phyloP scores from a whole-genome alignment of 2,888 invertebrate genomes.

The Gari tellinella region DNA sequence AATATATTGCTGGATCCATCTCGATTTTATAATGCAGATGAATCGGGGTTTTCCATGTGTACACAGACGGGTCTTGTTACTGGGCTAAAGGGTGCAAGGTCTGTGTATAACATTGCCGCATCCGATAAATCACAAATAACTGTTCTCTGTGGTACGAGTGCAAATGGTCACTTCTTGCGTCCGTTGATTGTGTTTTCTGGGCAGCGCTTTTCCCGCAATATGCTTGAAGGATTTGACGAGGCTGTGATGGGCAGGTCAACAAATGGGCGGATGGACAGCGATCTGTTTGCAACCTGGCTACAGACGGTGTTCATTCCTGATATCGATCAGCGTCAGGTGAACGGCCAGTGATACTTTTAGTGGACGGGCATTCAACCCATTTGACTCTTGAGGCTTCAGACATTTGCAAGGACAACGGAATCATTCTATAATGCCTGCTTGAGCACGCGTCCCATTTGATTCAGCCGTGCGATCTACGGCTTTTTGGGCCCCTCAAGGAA shows the following conservation, averaged over 20 bases:
- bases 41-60: constrained; percentile 28
- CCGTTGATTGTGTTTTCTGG: too few relatives aligned
- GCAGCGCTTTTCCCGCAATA: too few relatives aligned
- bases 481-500: constrained; percentile 49
- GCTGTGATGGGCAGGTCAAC: too few relatives aligned
- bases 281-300: too few relatives aligned
- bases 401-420: constrained; percentile 28
- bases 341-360: constrained; percentile 32
- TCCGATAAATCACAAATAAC: constrained; percentile 25
- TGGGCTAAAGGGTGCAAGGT: constrained; percentile 16
- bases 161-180: neutral
- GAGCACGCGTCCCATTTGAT: constrained; percentile 50
- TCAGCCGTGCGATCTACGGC: constrained; percentile 51
- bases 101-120: constrained; percentile 24
- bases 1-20: constrained; percentile 14
- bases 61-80: constrained; percentile 5
- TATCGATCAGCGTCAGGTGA: too few relatives aligned
- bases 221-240: too few relatives aligned
- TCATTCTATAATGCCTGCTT: constrained; percentile 47
- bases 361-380: constrained; percentile 55
- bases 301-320: too few relatives aligned
- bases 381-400: constrained; percentile 35
- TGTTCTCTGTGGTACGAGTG: constrained; percentile 28
- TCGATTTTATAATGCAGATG: constrained; percentile 27
- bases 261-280: too few relatives aligned